These are phyloP conservation scores for Zophobas morio DNA, from an alignment of 1,140 invertebrate genomes.

Conservation along the genomic window DNA sequence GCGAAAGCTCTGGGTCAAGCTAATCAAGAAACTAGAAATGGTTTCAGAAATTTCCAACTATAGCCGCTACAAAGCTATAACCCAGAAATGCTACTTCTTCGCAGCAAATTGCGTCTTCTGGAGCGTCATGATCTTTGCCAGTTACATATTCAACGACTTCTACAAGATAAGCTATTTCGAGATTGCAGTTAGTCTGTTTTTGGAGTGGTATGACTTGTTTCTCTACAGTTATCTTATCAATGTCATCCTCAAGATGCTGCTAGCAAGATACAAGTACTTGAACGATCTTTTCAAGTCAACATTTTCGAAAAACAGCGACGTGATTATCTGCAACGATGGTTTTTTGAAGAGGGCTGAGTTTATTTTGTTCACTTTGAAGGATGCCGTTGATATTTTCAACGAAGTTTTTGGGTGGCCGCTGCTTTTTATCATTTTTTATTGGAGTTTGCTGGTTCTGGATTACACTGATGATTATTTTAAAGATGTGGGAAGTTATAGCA, in stretches of 20 bases:
- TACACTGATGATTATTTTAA: conserved; percentile 10
- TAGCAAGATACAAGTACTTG: not conserved
- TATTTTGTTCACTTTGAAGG: not conserved
- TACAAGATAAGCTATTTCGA: not conserved
- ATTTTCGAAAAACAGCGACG: not conserved
- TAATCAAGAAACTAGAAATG: not conserved
- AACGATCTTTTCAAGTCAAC: not conserved
- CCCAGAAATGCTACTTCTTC: not conserved
- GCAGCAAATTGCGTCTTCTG: not conserved
- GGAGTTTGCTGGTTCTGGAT: not conserved
- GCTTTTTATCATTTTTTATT: not conserved
- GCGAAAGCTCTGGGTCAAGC: not conserved
- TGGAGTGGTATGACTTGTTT: not conserved
- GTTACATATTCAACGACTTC: not conserved
- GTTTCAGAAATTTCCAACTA: not conserved
- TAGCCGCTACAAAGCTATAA: not conserved
- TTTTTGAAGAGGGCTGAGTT: not conserved
- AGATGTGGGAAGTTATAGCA: not conserved
- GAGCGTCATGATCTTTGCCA: not conserved
- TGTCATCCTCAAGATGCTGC: conserved; percentile 3
- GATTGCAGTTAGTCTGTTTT: not conserved
- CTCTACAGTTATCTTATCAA: conserved; percentile 8
- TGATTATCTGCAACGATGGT: too few relatives aligned
- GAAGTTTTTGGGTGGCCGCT: conserved; percentile 18
- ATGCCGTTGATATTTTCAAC: conserved; percentile 4